Evolutionary conservation across 1,140 invertebrate species (phyloP), one percentile per base, ranked within the genome.

Genomic region (Brachionus koreanus): DNA sequence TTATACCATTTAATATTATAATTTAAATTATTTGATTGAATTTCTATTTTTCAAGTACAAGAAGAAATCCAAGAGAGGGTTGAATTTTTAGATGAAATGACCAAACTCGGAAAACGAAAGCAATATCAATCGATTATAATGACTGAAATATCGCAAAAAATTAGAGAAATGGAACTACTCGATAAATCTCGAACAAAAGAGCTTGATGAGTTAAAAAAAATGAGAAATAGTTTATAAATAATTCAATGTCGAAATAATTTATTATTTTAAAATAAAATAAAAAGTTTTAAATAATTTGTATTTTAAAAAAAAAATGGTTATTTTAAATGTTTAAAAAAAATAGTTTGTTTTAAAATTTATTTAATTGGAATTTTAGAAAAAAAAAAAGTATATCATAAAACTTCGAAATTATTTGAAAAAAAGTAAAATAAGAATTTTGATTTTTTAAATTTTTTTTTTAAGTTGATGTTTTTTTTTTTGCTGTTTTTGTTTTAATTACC

Each of bases 61-160:
- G 16, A 65, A 29, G 79, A 82, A 37, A 65, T 82, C 35, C 13
- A 67, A 46, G 57, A 82, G 16, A 82, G 79, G 67, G 57, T 23
- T 1, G 39, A 82, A 37, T 82, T 82, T 82, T 42, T 82, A 5
- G 61, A 82, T 10, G 13, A 13, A 2, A 82, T 82, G 79, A 42
- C 79, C 6, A 43, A 37, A 46, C 16, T 82, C 13, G 79, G 79
- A 9, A 65, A 69, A 37, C 37, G 79, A 43, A 82, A 82, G 29
- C 19, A 82, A 37, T 82, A 82, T 52, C 61, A 82, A 67, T 33
- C 57, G 3, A 67, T 82, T 19, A 82, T 82, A 46, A 42, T 43
- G 57, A 82, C 57, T 12, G 79, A 82, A 19, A 82, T 82, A 33
- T 65, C 79, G n/a, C 57, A 82, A 42, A 82, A 82, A 82, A 82